These are phyloP conservation scores for Otocyon megalotis DNA, from an alignment of 2,113 vertebrate species.

Conservation along the genomic window DNA sequence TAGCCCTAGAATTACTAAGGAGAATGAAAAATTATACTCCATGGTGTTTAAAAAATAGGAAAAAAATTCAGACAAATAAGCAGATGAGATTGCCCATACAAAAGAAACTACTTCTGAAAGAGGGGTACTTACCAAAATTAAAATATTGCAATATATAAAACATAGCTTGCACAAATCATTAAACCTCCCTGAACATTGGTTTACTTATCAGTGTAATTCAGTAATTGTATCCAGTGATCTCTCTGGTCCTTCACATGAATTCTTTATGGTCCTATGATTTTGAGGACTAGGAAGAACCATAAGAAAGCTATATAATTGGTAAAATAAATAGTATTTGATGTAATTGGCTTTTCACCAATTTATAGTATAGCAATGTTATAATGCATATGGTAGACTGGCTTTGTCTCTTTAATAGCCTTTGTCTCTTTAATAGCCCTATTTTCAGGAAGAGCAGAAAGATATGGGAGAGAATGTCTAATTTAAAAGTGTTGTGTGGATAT, in stretches of 20 bases:
- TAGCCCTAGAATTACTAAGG: neutral
- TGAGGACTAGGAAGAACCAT: neutral
- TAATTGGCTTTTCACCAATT: neutral
- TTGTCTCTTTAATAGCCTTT: neutral
- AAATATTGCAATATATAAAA: constrained; percentile 36
- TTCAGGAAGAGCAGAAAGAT: neutral
- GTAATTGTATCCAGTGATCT: neutral
- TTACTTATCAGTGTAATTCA: neutral
- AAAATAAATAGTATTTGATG: neutral
- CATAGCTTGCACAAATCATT: neutral
- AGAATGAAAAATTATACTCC: neutral
- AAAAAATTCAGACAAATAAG: constrained; percentile 10
- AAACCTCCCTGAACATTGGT: neutral
- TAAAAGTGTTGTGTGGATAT: neutral
- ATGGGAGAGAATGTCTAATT: neutral
- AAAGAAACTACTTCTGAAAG: neutral
- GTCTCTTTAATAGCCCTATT: neutral
- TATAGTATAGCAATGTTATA: neutral
- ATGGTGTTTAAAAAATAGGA: neutral
- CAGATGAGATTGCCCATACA: neutral
- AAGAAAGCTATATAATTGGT: constrained; percentile 8
- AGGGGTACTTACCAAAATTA: constrained; percentile 41
- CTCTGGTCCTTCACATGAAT: neutral
- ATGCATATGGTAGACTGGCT: neutral
- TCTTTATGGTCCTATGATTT: constrained; percentile 61